Conservation (phyloP, 2,113 vertebrate species). For the Siniperca chuatsi region DNA sequence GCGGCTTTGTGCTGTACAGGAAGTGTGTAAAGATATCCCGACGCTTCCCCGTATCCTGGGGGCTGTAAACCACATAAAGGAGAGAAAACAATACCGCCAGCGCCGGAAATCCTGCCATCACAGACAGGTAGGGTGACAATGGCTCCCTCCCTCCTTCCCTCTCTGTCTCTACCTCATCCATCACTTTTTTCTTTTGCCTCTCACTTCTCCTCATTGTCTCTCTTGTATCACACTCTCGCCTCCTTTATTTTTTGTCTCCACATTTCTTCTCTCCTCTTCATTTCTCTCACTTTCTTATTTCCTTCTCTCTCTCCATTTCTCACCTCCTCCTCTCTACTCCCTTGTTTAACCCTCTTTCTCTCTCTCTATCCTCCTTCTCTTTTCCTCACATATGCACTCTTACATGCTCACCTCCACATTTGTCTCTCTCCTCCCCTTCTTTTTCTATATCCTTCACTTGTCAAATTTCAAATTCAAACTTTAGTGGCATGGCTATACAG, state of each 20-base stretch:
- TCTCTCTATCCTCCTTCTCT: not conserved
- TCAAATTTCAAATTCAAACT: too few relatives aligned
- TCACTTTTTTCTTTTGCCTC: constrained; percentile 5
- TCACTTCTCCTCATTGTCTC: constrained; percentile 15
- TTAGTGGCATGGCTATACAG: too few relatives aligned
- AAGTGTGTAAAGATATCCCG: constrained; percentile 63
- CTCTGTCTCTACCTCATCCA: constrained; percentile 26
- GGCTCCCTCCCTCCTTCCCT: constrained; percentile 26
- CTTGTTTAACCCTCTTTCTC: not conserved
- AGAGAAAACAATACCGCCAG: constrained; percentile 59
- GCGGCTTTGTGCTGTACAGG: constrained; percentile 69
- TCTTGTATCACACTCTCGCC: constrained; percentile 31
- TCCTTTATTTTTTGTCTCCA: not conserved
- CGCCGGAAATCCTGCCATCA: constrained; percentile 66
- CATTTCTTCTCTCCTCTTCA: not conserved
- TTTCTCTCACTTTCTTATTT: not conserved
- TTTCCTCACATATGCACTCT: not conserved
- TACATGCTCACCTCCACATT: too few relatives aligned
- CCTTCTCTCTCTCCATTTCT: too few relatives aligned
- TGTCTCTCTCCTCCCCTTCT: not conserved
- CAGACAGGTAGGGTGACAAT: constrained; percentile 67
- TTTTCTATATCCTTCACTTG: too few relatives aligned
- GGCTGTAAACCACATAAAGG: constrained; percentile 68
- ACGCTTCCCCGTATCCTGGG: constrained; percentile 55
- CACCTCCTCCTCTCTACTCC: not conserved